A percentile compares a stretch with the other conserved stretches of the same genome.
Evolutionary conservation across 2,797 vertebrate species (phyloP).

Genomic region (Gymnopithys bicolor): DNA sequence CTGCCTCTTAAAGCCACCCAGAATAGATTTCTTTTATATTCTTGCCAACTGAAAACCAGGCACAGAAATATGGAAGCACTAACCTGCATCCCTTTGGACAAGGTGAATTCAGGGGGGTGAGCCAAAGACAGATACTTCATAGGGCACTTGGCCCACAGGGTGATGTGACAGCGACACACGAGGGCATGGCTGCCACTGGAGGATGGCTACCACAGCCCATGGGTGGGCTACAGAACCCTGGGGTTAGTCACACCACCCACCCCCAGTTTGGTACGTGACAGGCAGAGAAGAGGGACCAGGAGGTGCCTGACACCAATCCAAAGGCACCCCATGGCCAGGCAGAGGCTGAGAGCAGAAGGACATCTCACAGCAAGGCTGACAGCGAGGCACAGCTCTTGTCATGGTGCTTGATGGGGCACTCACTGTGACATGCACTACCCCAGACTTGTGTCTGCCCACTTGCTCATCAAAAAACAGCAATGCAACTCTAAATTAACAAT

Average conservation of each 20-base stretch:
- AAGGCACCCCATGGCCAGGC: accelerated
- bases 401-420: not conserved
- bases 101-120: not conserved
- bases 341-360: not conserved
- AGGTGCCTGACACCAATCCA: not conserved
- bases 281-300: not conserved
- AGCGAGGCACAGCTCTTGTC: not conserved
- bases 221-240: not conserved
- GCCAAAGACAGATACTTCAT: not conserved
- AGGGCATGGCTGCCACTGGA: not conserved
- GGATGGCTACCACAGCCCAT: not conserved
- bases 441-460: not conserved
- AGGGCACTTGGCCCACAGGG: not conserved
- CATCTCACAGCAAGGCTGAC: not conserved
- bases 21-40: not conserved
- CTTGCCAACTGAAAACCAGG: not conserved
- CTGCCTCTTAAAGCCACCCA: constrained; percentile 20
- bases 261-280: not conserved
- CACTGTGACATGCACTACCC: not conserved
- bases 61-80: not conserved
- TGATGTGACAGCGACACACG: accelerated
- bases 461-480: not conserved
- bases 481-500: not conserved
- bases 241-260: no score
- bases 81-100: not conserved